Evolutionary conservation across 2,888 invertebrate species (phyloP).

Genomic region (Melinaea marsaeus): DNA sequence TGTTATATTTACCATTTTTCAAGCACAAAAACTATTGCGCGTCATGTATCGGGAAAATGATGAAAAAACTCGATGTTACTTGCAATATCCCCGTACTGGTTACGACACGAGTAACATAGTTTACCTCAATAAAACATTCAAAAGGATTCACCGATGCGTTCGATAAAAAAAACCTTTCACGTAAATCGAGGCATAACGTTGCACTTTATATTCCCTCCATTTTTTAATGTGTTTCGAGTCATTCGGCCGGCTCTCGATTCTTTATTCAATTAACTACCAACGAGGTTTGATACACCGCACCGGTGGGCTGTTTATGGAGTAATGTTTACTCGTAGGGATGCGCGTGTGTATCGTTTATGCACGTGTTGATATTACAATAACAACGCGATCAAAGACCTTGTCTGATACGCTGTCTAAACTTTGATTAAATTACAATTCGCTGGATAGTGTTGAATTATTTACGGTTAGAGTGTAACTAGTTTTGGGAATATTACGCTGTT

Average conservation of each 20-base stretch:
- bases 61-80: constrained; percentile 41
- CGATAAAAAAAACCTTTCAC: constrained; percentile 46
- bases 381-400: constrained; percentile 64
- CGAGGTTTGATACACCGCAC: constrained; percentile 35
- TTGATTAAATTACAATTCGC: constrained; percentile 48
- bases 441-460: constrained; percentile 33
- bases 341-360: constrained; percentile 31
- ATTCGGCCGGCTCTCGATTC: constrained; percentile 44
- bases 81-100: constrained; percentile 23
- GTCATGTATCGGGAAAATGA: constrained; percentile 16
- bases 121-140: constrained; percentile 54
- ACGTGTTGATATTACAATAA: constrained; percentile 61
- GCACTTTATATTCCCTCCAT: constrained; percentile 48
- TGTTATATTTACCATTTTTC: background rate
- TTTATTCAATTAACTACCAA: constrained; percentile 44
- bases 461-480: constrained; percentile 17
- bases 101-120: constrained; percentile 49
- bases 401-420: constrained; percentile 38
- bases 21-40: constrained; percentile 10
- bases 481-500: background rate
- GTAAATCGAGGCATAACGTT: constrained; percentile 48
- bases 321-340: constrained; percentile 27
- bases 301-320: constrained; percentile 40
- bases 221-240: constrained; percentile 36
- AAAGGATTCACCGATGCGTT: constrained; percentile 52